A percentile compares a stretch with the other conserved stretches of the same genome.
Evolutionary conservation across 2,113 vertebrate species (phyloP).

Genomic region (Misgurnus anguillicaudatus): DNA sequence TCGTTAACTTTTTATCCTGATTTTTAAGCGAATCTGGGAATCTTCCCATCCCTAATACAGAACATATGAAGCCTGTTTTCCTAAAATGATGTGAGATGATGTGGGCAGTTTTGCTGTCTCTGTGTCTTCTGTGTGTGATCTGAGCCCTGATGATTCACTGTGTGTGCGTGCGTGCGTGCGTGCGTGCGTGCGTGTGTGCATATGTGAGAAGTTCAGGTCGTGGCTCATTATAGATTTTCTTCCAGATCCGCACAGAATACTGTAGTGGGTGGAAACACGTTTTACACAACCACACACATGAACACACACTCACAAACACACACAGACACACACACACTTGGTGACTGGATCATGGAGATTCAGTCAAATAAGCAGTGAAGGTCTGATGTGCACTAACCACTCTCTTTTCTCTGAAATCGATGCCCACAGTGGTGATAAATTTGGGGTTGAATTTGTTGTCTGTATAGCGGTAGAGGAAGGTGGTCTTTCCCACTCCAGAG

Average conservation of each 20-base stretch:
- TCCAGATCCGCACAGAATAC: not conserved
- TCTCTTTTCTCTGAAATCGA: conserved; percentile 96
- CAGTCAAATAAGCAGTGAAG: too few species aligned
- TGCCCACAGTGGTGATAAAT: conserved; percentile 95
- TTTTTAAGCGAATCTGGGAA: too few species aligned
- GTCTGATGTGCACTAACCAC: conserved; percentile 82
- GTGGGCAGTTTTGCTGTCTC: not conserved
- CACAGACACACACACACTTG: conserved; percentile 15
- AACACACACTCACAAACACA: not conserved
- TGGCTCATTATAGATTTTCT: conserved; percentile 5
- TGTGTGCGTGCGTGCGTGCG: not conserved
- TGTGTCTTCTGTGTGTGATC: not conserved
- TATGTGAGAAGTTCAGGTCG: not conserved
- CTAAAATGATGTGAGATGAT: not conserved
- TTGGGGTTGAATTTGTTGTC: conserved; percentile 97
- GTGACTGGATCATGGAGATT: not conserved
- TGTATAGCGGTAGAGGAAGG: conserved; percentile 92
- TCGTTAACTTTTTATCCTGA: too few species aligned
- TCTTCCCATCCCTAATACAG: not conserved
- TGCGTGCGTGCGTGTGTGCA: not conserved
- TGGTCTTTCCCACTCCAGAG: conserved; percentile 94
- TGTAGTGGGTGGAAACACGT: conserved; percentile 18
- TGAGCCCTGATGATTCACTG: not conserved
- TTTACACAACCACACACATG: not conserved
- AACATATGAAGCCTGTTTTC: not conserved